Percentiles rank a stretch among this genome's conserved stretches.
phyloP scores from a whole-genome alignment of 2,888 invertebrate genomes.

The Galerucella calmariensis region DNA sequence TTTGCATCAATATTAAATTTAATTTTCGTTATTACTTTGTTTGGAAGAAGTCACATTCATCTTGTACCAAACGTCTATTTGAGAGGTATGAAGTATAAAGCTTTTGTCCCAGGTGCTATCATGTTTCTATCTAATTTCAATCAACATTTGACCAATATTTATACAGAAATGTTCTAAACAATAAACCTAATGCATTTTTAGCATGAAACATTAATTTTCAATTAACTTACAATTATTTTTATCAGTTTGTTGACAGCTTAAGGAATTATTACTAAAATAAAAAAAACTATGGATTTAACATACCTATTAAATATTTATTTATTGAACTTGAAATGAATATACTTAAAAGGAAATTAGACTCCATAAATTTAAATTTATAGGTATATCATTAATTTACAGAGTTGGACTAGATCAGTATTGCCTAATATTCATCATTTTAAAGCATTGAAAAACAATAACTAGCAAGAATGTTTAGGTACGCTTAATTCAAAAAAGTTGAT shows the following conservation, averaged over 20 bases:
- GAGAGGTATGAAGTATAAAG: no score
- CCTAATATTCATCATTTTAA: no score
- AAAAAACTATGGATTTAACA: not conserved
- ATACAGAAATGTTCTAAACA: not conserved
- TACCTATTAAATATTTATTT: not conserved
- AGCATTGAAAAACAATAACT: no score
- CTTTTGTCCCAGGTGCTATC: no score
- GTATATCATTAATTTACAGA: not conserved
- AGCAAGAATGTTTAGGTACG: no score
- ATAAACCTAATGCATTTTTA: not conserved
- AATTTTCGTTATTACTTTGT: no score
- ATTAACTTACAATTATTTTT: not conserved
- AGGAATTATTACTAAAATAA: not conserved
- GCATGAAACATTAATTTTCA: not conserved
- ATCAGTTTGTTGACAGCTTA: conserved; percentile 17
- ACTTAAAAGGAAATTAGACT: no score
- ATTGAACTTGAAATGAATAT: not conserved
- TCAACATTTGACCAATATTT: not conserved
- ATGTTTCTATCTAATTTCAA: no score
- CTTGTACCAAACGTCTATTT: no score
- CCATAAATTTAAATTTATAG: not conserved
- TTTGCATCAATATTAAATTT: no score
- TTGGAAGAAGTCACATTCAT: no score
- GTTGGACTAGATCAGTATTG: not conserved
- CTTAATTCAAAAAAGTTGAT: no score